Conservation (phyloP, 2,113 vertebrate species). For the Craseonycteris thonglongyai region DNA sequence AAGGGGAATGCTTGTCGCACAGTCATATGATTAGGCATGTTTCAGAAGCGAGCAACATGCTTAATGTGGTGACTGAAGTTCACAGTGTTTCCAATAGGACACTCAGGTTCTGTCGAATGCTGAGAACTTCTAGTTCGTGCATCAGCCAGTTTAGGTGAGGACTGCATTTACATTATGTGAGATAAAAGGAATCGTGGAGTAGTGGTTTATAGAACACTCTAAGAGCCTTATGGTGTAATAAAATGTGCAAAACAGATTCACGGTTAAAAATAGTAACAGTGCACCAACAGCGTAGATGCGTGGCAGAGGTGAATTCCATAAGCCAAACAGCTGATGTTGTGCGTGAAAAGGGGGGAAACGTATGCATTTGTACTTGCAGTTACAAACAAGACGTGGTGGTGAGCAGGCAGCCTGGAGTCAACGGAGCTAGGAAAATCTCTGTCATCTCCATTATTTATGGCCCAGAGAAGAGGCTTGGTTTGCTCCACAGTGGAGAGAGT, state of each 20-base stretch:
- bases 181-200: not conserved
- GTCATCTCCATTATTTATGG: slow-evolving; percentile 73
- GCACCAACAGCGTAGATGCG: not conserved
- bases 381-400: slow-evolving; percentile 76
- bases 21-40: not conserved
- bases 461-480: slow-evolving; percentile 67
- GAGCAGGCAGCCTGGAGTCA: slow-evolving; percentile 71
- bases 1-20: not conserved
- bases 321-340: slow-evolving; percentile 58
- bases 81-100: not conserved
- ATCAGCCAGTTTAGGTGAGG: not conserved
- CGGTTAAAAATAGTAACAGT: slow-evolving; percentile 50
- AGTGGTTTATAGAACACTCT: slow-evolving; percentile 49
- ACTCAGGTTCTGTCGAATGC: not conserved
- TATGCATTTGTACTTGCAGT: slow-evolving; percentile 57
- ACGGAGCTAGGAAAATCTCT: slow-evolving; percentile 52
- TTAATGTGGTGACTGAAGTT: not conserved
- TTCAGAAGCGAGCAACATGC: not conserved
- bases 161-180: slow-evolving; percentile 11
- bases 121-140: not conserved
- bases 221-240: slow-evolving; percentile 41
- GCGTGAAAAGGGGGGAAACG: slow-evolving; percentile 55
- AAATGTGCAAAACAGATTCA: slow-evolving; percentile 36
- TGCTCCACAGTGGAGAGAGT: too few species aligned
- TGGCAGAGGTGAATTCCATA: slow-evolving; percentile 68